Conservation (phyloP, 2,113 vertebrate genomes). For the Eptesicus fuscus region DNA sequence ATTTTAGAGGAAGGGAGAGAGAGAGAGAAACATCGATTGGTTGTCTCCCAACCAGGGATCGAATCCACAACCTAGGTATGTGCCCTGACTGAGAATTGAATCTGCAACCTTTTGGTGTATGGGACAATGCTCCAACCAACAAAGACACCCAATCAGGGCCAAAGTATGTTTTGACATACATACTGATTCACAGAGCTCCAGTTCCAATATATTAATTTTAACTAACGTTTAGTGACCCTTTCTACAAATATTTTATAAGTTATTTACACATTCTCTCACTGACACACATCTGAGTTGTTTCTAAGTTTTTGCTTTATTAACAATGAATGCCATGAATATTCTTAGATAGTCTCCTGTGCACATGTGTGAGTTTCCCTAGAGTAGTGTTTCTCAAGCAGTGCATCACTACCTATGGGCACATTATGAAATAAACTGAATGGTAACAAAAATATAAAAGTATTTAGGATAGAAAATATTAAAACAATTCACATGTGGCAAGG, state of each 20-base stretch:
- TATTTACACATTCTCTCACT: background rate
- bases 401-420: background rate
- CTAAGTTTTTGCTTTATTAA: constrained; percentile 17
- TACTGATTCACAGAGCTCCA: background rate
- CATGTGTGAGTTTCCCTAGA: background rate
- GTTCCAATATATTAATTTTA: constrained; percentile 1
- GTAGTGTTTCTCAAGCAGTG: background rate
- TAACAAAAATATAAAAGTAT: background rate
- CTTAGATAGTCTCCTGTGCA: background rate
- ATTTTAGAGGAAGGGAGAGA: background rate
- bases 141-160: background rate
- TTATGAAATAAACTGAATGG: background rate
- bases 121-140: background rate
- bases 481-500: background rate
- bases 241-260: background rate
- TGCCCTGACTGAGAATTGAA: background rate
- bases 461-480: background rate
- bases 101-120: background rate
- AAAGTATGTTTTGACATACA: background rate
- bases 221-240: background rate
- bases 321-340: background rate
- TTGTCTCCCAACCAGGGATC: background rate
- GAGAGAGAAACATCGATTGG: background rate
- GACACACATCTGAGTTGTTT: background rate
- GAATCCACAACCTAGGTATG: background rate